These are phyloP conservation scores for Spinus olivaceus DNA, from an alignment of 2,797 vertebrate genomes.

Conservation along the genomic window DNA sequence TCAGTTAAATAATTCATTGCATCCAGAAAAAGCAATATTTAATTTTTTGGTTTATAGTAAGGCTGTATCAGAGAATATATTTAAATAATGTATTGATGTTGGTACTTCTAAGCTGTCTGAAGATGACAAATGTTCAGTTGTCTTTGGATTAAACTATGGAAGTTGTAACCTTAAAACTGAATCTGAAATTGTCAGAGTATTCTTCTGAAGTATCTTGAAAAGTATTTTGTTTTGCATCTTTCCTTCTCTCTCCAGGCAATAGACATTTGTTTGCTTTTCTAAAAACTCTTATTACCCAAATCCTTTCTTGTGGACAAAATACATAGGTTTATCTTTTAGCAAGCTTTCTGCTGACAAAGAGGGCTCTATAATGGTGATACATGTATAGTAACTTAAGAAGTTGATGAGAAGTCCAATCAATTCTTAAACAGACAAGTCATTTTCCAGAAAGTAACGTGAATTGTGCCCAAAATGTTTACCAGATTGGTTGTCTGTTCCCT, in stretches of 20 bases:
- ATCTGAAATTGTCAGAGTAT: background rate
- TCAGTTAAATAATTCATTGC: background rate
- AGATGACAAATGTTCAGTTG: background rate
- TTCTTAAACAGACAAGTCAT: background rate
- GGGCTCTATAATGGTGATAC: background rate
- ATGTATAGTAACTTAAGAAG: background rate
- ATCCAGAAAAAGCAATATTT: background rate
- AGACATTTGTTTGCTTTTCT: background rate
- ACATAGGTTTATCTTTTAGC: background rate
- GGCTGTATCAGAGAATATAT: background rate
- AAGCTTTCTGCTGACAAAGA: slow-evolving; percentile 10
- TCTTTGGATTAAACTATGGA: background rate
- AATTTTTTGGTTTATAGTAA: background rate
- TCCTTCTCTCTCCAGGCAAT: background rate
- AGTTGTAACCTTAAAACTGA: background rate
- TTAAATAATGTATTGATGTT: background rate
- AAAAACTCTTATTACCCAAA: background rate
- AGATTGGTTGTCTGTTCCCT: background rate
- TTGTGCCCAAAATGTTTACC: background rate
- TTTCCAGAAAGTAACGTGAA: background rate
- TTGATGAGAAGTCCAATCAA: background rate
- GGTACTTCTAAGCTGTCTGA: background rate
- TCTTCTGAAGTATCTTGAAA: background rate
- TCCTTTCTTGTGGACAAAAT: background rate
- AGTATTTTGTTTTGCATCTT: background rate